Base-by-base conservation (phyloP, 2,797 vertebrate genomes). In the Cichlasoma orientale region DNA sequence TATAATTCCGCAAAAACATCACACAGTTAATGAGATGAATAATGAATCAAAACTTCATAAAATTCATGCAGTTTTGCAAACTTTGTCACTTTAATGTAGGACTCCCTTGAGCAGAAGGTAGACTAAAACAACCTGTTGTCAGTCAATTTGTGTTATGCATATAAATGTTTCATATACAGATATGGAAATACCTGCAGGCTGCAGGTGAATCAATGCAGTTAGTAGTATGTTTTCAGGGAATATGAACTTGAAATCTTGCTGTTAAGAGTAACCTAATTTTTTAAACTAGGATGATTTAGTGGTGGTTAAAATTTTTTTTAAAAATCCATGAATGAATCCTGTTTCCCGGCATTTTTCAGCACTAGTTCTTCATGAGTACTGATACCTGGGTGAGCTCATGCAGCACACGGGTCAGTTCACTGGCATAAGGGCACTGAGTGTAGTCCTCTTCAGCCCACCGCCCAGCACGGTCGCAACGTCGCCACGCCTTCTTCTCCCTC, bases 381-480 rank as follows among this genome's bases (percentile, higher is more conserved):
- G 1, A 61, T 94, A 98, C 97, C 97, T 96, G 96, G 59, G 96
- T 97, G 84, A 98, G 96, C 76, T 96, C 94, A 71, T 97, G 95
- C 83, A 98, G 96, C 66, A 96, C 90, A 19, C 96, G 96, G 27
- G 97, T 98, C 76, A 97, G 89, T 83, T 97, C 95, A 54, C 96
- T 96, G 76, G 95, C 95, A 41, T 97, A 97, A 1, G 96, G 95
- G 80, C 97, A 98, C 86, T 96, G 96, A 56, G 96, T 96, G 91
- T 98, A 97, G 90, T 96, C 96, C 38, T 96, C 96, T 66, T 97
- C 96, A 10, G 94, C 95, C 97, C 97, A 98, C 0, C 86, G 95
- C 4, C 97, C 97, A 0, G 91, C 81, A 4, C 94, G 92, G 86
- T 97, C 95, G 63, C 97, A 98, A 69, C 94, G 95, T 5, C 97